Conservation (phyloP, 2,888 invertebrate species). For the Imbricaverruca yamaguchii region DNA sequence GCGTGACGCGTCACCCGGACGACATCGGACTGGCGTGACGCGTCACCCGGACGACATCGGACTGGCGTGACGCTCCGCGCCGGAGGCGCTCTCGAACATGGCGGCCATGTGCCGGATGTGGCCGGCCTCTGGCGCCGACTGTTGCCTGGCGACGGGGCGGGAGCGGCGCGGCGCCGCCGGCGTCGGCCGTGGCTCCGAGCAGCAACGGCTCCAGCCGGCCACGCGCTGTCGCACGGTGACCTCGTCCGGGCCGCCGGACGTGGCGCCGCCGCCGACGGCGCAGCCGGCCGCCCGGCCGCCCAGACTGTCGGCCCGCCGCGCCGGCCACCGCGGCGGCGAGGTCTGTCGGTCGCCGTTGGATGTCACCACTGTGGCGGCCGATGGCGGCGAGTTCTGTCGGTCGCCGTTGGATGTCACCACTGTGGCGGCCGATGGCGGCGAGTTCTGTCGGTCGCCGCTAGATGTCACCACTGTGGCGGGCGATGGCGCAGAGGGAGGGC, state of each 20-base stretch:
- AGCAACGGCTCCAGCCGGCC: constrained; percentile 1
- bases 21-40: too few species aligned
- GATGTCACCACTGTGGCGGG: neutral
- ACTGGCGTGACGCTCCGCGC: neutral
- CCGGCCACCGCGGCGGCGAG: neutral
- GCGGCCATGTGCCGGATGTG: neutral
- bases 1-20: too few species aligned
- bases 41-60: too few species aligned
- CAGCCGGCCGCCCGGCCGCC: neutral
- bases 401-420: neutral
- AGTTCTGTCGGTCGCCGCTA: neutral
- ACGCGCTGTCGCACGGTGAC: neutral
- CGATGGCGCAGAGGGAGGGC: neutral
- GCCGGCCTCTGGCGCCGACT: neutral
- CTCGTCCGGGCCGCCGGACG: neutral
- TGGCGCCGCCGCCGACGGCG: neutral
- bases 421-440: too few species aligned
- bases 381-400: neutral
- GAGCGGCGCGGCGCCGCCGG: neutral
- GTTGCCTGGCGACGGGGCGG: neutral
- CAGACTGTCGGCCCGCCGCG: neutral
- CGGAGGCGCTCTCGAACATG: neutral
- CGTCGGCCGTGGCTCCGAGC: neutral
- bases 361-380: too few species aligned
- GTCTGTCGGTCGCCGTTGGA: neutral